A percentile compares a stretch with the other conserved stretches of the same genome.
Evolutionary conservation across 92 coral and sea anemone genomes (phyloP).

Genomic region (Plumapathes pennacea): DNA sequence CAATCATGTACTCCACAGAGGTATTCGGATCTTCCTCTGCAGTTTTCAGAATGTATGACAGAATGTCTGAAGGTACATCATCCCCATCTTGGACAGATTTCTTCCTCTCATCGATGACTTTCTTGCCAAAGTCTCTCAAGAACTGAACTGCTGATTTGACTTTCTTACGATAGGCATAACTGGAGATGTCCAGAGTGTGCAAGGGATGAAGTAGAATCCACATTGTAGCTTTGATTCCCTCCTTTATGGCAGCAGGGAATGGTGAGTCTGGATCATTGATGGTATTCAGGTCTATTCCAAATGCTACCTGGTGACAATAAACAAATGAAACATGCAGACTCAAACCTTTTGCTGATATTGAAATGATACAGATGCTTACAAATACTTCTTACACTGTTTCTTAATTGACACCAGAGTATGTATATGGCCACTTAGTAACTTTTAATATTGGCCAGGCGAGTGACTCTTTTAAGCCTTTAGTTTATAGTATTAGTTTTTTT

Average conservation of each 20-base stretch:
- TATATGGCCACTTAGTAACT: too few relatives aligned
- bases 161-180: constrained; percentile 64
- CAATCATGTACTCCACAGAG: constrained; percentile 65
- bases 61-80: constrained; percentile 55
- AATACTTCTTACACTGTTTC: too few relatives aligned
- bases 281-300: constrained; percentile 65
- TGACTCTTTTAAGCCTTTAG: too few relatives aligned
- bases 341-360: too few relatives aligned
- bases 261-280: constrained; percentile 52
- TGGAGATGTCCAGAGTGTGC: constrained; percentile 51
- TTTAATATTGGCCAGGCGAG: too few relatives aligned
- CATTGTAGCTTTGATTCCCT: constrained; percentile 35
- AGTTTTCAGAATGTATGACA: constrained; percentile 51
- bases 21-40: constrained; percentile 31
- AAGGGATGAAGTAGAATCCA: constrained; percentile 58
- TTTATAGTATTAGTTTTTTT: too few relatives aligned
- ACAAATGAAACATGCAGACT: too few relatives aligned
- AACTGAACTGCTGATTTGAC: constrained; percentile 74
- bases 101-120: constrained; percentile 65
- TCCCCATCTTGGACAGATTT: constrained; percentile 42
- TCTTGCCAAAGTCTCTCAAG: constrained; percentile 75
- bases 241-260: constrained; percentile 62
- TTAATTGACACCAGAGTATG: too few relatives aligned
- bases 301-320: constrained; percentile 84
- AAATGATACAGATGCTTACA: too few relatives aligned